A percentile compares a stretch with the other conserved stretches of the same genome.
phyloP scores from a whole-genome alignment of 1,140 invertebrate species.

The Drosophila navojoa region DNA sequence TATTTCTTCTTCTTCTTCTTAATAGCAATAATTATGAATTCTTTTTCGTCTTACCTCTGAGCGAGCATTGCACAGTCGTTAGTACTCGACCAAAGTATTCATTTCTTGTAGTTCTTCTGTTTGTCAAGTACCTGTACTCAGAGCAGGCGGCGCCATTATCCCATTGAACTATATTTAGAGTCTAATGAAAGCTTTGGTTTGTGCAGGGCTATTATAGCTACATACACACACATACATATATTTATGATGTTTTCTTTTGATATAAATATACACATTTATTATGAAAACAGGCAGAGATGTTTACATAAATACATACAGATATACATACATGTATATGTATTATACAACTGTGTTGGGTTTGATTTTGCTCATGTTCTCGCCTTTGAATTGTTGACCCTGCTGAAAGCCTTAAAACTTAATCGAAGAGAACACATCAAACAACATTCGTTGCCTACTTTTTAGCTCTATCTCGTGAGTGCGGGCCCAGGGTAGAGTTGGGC shows the following conservation, averaged over 20 bases:
- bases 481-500: slow-evolving; percentile 30
- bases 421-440: slow-evolving; percentile 71
- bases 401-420: slow-evolving; percentile 65
- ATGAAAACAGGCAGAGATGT: neutral
- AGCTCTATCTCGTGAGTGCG: slow-evolving; percentile 9
- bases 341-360: too few relatives aligned
- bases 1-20: too few relatives aligned
- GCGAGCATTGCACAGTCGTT: too few relatives aligned
- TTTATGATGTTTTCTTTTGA: slow-evolving; percentile 15
- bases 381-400: slow-evolving; percentile 40
- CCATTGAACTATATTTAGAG: slow-evolving; percentile 45
- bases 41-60: too few relatives aligned
- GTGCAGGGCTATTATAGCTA: too few relatives aligned
- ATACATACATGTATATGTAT: too few relatives aligned
- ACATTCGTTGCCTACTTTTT: slow-evolving; percentile 45
- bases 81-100: neutral
- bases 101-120: slow-evolving; percentile 5
- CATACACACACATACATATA: slow-evolving; percentile 11
- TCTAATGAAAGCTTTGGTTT: slow-evolving; percentile 33
- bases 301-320: too few relatives aligned
- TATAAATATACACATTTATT: neutral
- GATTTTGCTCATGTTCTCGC: too few relatives aligned
- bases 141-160: slow-evolving; percentile 4
- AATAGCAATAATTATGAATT: too few relatives aligned
- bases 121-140: neutral